Evolutionary conservation across 2,113 vertebrate species (phyloP).

Genomic region (Mionectes macconnelli): DNA sequence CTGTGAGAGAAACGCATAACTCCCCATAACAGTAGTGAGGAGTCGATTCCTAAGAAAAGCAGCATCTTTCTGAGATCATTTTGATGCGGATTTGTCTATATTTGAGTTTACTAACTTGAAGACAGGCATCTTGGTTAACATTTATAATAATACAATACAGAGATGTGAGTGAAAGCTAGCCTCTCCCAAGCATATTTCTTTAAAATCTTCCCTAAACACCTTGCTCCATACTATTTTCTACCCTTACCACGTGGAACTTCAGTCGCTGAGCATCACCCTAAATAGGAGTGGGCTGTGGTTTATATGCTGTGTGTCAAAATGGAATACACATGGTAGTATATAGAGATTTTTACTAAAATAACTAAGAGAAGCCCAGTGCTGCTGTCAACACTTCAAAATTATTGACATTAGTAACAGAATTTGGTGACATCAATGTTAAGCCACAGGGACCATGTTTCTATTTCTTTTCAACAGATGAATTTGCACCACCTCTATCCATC

Average conservation of each 20-base stretch:
- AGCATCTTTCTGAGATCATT: neutral
- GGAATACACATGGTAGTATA: neutral
- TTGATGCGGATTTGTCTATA: neutral
- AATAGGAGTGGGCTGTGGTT: neutral
- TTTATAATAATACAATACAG: neutral
- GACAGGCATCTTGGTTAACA: neutral
- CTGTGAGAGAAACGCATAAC: neutral
- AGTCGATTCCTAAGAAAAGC: neutral
- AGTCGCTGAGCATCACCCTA: neutral
- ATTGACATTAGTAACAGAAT: neutral
- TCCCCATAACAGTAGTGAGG: neutral
- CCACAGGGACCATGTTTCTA: neutral
- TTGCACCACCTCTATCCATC: accelerated
- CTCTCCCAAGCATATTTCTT: neutral
- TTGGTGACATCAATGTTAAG: neutral
- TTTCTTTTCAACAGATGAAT: neutral
- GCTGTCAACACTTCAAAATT: neutral
- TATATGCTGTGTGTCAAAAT: neutral
- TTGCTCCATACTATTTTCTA: neutral
- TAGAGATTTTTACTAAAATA: neutral
- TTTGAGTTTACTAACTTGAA: neutral
- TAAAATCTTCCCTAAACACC: neutral
- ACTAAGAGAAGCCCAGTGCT: neutral
- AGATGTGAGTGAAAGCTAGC: neutral
- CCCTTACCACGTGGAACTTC: neutral